Evolutionary conservation across 1,140 invertebrate species (phyloP), one percentile per base, ranked within the genome.

Genomic region (Bicyclus anynana): DNA sequence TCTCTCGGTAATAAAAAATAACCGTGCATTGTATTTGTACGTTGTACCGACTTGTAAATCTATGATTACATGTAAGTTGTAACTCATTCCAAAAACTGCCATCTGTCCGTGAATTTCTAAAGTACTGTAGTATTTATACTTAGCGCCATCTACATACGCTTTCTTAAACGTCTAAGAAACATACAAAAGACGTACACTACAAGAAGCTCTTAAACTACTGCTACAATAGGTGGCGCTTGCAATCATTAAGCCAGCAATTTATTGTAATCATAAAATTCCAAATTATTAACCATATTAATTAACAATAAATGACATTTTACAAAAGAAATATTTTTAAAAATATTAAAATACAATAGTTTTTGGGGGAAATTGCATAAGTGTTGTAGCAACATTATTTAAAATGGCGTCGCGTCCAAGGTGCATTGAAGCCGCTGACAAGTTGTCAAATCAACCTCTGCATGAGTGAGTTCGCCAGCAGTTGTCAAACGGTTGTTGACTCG

Each of bases 401-500:
- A 74, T 74, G 74, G 74, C 74, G 74, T 63, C 55, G 62, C 71
- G 65, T 74, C 65, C 66, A 63, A 62, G 52, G n/a, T n/a, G n/a
- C n/a, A n/a, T n/a, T n/a, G n/a, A n/a, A n/a, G n/a, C n/a, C n/a
- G n/a, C n/a, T n/a, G n/a, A n/a, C n/a, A n/a, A n/a, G n/a, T n/a
- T n/a, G n/a, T n/a, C n/a, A n/a, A n/a, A n/a, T n/a, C n/a, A n/a
- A 63, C 50, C 51, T 35, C 54, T 44, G 58, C 16, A 53, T 29
- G 27, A 13, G 12, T 42, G 38, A 54, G 58, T 29, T 56, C 44
- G 29, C 10, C 13, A 47, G 44, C 49, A 78, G 35, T 63, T 76
- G 80, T 84, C 80, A 84, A 84, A 70, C 78, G 80, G 80, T 81
- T 84, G 80, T 84, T 84, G 80, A 84, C 80, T 81, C 65, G 61